These are phyloP conservation scores for Anneissia japonica DNA, from an alignment of 35 echinoderm and acorn worm genomes.

Conservation along the genomic window DNA sequence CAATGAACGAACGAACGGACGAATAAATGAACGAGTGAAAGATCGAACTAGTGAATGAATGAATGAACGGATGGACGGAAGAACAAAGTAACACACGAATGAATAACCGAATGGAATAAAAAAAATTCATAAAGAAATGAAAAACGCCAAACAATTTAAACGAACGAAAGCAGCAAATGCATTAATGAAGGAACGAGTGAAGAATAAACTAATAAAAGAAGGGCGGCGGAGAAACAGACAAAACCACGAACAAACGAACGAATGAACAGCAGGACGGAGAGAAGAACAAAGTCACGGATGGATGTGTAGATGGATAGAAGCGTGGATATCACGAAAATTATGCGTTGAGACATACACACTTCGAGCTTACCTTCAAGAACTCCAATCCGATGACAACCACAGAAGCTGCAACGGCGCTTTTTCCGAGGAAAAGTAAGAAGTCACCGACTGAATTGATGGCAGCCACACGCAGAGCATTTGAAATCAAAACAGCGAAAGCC, in stretches of 20 bases:
- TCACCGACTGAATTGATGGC: constrained; percentile 93
- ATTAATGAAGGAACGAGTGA: not conserved
- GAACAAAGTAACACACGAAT: no score
- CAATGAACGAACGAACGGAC: no score
- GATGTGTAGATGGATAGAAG: no score
- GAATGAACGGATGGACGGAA: no score
- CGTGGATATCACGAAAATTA: no score
- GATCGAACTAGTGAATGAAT: no score
- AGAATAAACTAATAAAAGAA: not conserved
- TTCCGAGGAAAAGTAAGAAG: constrained; percentile 78
- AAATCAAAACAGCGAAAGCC: constrained; percentile 67
- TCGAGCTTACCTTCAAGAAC: constrained; percentile 71
- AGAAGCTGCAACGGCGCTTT: constrained; percentile 49
- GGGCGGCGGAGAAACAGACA: not conserved
- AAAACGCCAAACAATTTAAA: no score
- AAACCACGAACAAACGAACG: not conserved
- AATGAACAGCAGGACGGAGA: not conserved
- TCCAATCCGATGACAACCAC: constrained; percentile 76
- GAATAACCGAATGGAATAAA: no score
- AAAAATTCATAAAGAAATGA: no score
- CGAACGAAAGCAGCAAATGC: no score
- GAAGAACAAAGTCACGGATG: not conserved
- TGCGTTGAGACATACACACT: no score
- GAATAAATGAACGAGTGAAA: no score
- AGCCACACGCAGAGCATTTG: constrained; percentile 80